A percentile compares a stretch with the other conserved stretches of the same genome.
These are phyloP conservation scores for Pogonus chalceus DNA, from an alignment of 1,140 invertebrate genomes.

Conservation along the genomic window DNA sequence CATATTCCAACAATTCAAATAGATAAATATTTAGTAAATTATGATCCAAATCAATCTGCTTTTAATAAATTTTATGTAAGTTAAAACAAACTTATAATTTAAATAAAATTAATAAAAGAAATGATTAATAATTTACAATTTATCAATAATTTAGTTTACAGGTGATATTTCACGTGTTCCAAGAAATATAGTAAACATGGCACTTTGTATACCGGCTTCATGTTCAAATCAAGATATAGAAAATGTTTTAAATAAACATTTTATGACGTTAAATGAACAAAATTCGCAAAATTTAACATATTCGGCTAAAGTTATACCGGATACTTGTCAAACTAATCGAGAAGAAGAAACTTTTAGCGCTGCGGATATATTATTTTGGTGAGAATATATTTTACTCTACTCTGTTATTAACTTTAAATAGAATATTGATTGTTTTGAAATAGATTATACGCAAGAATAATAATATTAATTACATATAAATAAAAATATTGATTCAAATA, in stretches of 20 bases:
- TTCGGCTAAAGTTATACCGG: conserved; percentile 24
- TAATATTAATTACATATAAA: conserved; percentile 21
- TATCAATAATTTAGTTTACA: conserved; percentile 14
- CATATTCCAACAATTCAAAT: conserved; percentile 31
- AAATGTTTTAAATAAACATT: conserved; percentile 33
- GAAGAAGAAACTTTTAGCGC: conserved; percentile 26
- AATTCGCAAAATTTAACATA: conserved; percentile 35
- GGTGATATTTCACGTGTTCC: conserved; percentile 31
- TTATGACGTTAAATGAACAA: conserved; percentile 35
- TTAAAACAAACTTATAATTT: conserved; percentile 12
- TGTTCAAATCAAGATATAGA: conserved; percentile 39
- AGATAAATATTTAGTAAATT: conserved; percentile 31
- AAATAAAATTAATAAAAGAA: neutral
- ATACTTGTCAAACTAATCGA: conserved; percentile 30
- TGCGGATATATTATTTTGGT: conserved; percentile 39
- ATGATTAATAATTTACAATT: neutral
- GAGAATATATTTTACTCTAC: conserved; percentile 21
- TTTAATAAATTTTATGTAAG: conserved; percentile 44
- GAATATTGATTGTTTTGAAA: conserved; percentile 17
- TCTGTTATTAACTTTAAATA: conserved; percentile 3
- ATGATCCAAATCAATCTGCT: conserved; percentile 38
- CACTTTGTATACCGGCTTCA: conserved; percentile 42
- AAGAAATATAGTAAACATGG: conserved; percentile 40
- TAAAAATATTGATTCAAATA: conserved; percentile 24
- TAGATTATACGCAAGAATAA: conserved; percentile 20